Base-by-base conservation (phyloP, 92 coral and sea anemone genomes). In the Galaxea fascicularis region DNA sequence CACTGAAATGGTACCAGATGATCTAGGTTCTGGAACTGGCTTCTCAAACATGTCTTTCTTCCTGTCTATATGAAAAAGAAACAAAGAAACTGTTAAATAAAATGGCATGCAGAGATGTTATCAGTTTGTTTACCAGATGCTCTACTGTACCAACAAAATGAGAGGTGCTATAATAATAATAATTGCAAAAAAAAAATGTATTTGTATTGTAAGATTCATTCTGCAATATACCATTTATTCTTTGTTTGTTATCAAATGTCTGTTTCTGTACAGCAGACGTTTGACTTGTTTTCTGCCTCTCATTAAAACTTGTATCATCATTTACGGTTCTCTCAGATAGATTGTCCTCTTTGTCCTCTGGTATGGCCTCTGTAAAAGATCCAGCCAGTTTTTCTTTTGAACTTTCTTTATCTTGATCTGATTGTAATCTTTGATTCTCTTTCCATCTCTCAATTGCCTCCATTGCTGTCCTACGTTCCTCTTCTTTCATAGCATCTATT, bases 371-470 rank as follows among this genome's bases (percentile, higher is more conserved):
- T 15, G 8, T 20, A 15, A 54, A 24, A 74, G 71, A 27, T 39
- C 30, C 31, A 41, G 73, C 25, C 10, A 47, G 22, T 29, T 76
- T 47, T 28, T 47, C 49, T 30, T 29, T 65, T 30, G 21, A 17
- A 49, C 11, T 49, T n/a, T 46, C 59, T 80, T 52, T 49, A 65
- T 85, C 70, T 73, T 60, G 39, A 10, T 6, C 30, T 16, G 62
- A 14, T 28, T 47, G 72, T 8, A 45, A n/a, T 46, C 46, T 65
- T 54, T 83, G 91, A 20, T 51, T 73, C 25, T 90, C 74, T 77
- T 96, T 94, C 93, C 98, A 92, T 53, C 89, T 75, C 71, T 96
- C 98, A 57, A 96, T 90, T 21, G 89, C 95, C 78, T 89, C 88
- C 73, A 94, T 91, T 54, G 98, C 98, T 74, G 81, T 85, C 71